A percentile compares a stretch with the other conserved stretches of the same genome.
Evolutionary conservation across 2,113 vertebrate genomes (phyloP).

Genomic region (Numida meleagris): DNA sequence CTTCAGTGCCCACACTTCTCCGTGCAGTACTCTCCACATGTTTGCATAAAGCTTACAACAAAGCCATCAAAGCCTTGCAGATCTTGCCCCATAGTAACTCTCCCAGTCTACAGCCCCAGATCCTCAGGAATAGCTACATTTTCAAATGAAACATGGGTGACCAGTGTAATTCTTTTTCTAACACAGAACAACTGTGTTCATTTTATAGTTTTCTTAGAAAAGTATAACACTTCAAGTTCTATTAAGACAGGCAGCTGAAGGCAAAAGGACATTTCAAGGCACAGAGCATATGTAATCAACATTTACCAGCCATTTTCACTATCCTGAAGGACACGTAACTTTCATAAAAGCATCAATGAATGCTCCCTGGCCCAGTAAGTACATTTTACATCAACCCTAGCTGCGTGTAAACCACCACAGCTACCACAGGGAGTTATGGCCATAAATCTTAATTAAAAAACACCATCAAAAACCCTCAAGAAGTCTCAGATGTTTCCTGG

Average conservation of each 20-base stretch:
- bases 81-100: background rate
- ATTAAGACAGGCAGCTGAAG: background rate
- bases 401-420: background rate
- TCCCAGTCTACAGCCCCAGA: background rate
- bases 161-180: background rate
- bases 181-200: slow-evolving; percentile 28
- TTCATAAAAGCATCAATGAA: background rate
- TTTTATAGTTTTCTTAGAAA: slow-evolving; percentile 58
- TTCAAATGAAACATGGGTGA: slow-evolving; percentile 35
- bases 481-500: background rate
- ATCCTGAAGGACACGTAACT: background rate
- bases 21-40: background rate
- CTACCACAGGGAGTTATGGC: background rate
- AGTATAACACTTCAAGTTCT: slow-evolving; percentile 14
- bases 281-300: background rate
- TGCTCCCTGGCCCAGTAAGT: background rate
- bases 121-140: background rate
- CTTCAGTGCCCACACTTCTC: background rate
- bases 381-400: background rate
- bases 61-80: background rate
- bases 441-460: slow-evolving; percentile 7
- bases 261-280: slow-evolving; percentile 36
- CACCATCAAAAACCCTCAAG: background rate
- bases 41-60: background rate
- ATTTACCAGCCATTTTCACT: background rate